Evolutionary conservation across 2,797 vertebrate species (phyloP), one percentile per base, ranked within the genome.

Genomic region (Paedocypris micromegethes): DNA sequence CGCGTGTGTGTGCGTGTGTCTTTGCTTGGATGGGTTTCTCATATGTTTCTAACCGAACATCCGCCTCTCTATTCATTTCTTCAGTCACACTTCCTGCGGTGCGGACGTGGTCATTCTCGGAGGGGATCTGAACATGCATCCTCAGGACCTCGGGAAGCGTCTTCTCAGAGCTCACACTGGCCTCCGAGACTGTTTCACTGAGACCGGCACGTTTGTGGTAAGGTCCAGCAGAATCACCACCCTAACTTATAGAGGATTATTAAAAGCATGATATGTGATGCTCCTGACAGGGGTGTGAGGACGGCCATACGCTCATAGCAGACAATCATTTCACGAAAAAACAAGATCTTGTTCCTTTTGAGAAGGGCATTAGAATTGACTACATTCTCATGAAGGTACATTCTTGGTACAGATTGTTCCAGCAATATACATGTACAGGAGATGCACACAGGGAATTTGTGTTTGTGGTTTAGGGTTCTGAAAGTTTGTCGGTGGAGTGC

Each of bases 91-190:
- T 37, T 88, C 89, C 0, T 83, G 83, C 74, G 86, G 79, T 0
- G 89, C 90, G 0, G 89, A 93, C 0, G 68, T 90, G 66, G 78
- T 91, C 74, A 77, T 93, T 5, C 70, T 92, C 67, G 91, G 89
- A 6, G 90, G 90, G 6, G 91, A 92, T 76, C 82, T 93, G 66
- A 93, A 93, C 78, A 89, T 90, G 86, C 91, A 93, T 49, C 89
- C 91, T 0, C 78, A 83, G 6, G 91, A 93, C 2, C 79, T 91
- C 68, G 91, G 91, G 44, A 87, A 83, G 75, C 83, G 87, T 58
- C 85, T 93, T 44, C 76, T 93, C 70, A 79, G 79, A 0, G 81
- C 85, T 66, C 89, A 86, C 73, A 83, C 86, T 0, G 89, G 88
- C 5, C 85, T 93, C 51, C 76, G 0, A 40, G 91, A 93, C 0